A percentile compares a stretch with the other conserved stretches of the same genome.
Evolutionary conservation across 2,113 vertebrate species (phyloP).

Genomic region (Bubalus kerabau): DNA sequence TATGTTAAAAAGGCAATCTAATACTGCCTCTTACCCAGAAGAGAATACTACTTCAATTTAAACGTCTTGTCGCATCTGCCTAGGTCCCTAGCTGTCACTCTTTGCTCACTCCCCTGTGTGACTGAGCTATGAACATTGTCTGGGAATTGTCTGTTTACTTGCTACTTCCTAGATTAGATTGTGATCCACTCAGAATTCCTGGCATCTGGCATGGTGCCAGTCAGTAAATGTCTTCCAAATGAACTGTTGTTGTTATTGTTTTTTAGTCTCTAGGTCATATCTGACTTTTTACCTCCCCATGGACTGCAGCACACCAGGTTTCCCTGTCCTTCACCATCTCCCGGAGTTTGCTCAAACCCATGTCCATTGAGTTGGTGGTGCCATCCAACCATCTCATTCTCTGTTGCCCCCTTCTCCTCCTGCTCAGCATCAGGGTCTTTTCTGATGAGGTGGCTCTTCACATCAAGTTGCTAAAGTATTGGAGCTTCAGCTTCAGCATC

Average conservation of each 20-base stretch:
- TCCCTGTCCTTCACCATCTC: neutral
- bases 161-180: neutral
- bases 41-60: neutral
- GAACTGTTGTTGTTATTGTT: neutral
- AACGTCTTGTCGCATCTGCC: neutral
- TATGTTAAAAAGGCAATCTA: neutral
- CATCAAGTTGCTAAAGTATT: neutral
- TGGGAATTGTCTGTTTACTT: conserved; percentile 5
- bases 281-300: neutral
- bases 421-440: neutral
- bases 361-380: neutral
- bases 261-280: neutral
- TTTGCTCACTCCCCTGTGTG: neutral
- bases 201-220: neutral
- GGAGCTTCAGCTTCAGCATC: neutral
- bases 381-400: neutral
- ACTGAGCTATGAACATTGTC: neutral
- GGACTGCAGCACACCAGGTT: neutral
- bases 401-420: neutral
- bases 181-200: neutral
- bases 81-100: neutral
- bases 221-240: neutral
- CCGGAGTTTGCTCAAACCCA: neutral
- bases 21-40: neutral
- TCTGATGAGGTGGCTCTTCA: neutral